A percentile compares a stretch with the other conserved stretches of the same genome.
Conservation (phyloP, 1,140 invertebrate species). For the Aricia agestis region DNA sequence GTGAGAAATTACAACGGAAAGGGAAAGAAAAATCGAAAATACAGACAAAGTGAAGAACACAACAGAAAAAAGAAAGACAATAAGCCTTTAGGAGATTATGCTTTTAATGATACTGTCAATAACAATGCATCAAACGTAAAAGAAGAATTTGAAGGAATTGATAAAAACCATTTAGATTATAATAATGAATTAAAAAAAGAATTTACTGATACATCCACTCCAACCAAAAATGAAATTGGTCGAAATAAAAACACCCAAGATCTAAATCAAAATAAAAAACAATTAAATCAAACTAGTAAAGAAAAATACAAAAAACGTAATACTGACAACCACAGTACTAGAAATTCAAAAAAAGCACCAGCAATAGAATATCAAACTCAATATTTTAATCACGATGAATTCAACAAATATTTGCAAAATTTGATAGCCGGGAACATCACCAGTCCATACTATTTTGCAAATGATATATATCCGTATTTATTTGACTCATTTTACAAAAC, state of each 20-base stretch:
- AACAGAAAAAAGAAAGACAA: slow-evolving; percentile 9
- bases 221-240: neutral
- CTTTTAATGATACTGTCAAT: neutral
- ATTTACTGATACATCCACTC: neutral
- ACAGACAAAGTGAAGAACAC: neutral
- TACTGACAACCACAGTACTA: neutral
- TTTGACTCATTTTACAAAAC: slow-evolving; percentile 3
- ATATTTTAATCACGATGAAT: slow-evolving; percentile 5
- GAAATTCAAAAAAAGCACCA: neutral
- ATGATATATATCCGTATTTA: neutral
- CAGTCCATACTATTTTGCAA: slow-evolving; percentile 1
- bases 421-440: neutral
- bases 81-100: neutral
- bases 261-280: neutral
- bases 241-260: neutral
- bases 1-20: neutral
- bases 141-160: neutral
- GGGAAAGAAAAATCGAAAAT: neutral
- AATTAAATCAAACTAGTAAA: neutral
- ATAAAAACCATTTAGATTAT: neutral
- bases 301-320: neutral
- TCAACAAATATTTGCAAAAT: slow-evolving; percentile 12
- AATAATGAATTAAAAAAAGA: neutral
- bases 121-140: neutral
- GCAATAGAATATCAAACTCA: slow-evolving; percentile 18